phyloP scores from a whole-genome alignment of 2,113 vertebrate species.

The Zosterops japonicus region DNA sequence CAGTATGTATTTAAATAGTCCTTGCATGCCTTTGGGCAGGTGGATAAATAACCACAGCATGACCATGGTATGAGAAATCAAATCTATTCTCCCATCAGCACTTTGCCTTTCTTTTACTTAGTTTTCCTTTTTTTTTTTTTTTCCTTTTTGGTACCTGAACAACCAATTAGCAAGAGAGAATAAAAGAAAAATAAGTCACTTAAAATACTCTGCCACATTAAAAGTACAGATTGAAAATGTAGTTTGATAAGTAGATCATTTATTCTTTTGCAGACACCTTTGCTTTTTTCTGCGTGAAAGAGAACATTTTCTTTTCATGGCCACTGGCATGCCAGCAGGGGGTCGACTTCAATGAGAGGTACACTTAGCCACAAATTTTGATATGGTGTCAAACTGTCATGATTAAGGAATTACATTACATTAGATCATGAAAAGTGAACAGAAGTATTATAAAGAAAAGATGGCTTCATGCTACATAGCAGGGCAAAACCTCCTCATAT shows the following conservation, averaged over 20 bases:
- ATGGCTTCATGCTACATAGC: not conserved
- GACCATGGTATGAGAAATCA: not conserved
- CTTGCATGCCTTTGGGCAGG: not conserved
- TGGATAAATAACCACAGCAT: not conserved
- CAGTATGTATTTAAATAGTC: not conserved
- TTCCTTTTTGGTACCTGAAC: constrained; percentile 18
- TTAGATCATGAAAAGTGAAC: constrained; percentile 26
- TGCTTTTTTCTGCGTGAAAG: constrained; percentile 2
- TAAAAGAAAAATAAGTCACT: constrained; percentile 22
- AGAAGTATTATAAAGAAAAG: constrained; percentile 53
- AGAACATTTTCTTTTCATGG: constrained; percentile 37
- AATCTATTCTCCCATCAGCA: not conserved
- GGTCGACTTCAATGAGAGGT: constrained; percentile 43
- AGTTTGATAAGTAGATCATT: constrained; percentile 1
- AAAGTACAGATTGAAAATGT: constrained; percentile 44
- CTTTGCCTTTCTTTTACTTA: constrained; percentile 54
- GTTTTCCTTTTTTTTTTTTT: constrained; percentile 8
- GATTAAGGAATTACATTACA: constrained; percentile 43
- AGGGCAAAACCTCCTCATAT: constrained; percentile 10
- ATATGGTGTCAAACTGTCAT: constrained; percentile 18
- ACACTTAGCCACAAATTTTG: constrained; percentile 51
- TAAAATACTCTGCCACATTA: constrained; percentile 20
- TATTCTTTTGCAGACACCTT: constrained; percentile 42
- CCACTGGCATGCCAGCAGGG: constrained; percentile 3
- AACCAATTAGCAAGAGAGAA: constrained; percentile 25